Base-by-base conservation (phyloP, 2,888 invertebrate genomes). In the Halictus quadricinctus region DNA sequence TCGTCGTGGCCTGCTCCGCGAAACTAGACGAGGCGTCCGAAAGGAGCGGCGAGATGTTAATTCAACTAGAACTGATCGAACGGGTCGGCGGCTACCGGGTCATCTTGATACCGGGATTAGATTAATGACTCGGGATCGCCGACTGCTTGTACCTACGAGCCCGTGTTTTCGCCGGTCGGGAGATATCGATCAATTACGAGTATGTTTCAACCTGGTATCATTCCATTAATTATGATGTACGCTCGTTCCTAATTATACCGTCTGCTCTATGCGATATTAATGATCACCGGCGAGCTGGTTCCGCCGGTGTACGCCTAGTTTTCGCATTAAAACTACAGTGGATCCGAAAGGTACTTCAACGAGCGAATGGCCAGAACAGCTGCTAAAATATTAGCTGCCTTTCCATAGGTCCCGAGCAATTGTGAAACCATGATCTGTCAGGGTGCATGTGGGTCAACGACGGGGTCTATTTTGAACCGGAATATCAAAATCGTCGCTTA, bases 111-210 rank as follows among this genome's bases (percentile, higher is more conserved):
- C 66, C 13, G 72, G 10, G 48, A 69, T 41, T 54, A 76, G 79
- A 84, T 84, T 84, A 84, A 84, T 84, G 84, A 84, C 84, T 76
- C 1, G 13, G 84, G 58, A 70, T 66, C 74, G 74, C 21, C 48
- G 70, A 72, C 72, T 72, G 84, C 54, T 84, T 78, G 84, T 83
- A 84, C 84, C 72, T 36, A 18, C 66, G 8, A 10, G 70, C 60
- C 72, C 72, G 79, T 72, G 84, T 84, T 84, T 84, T 84, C 84
- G 72, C 79, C 84, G 64, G 66, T 43, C 36, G 48, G 66, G 79
- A 79, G 84, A 76, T 84, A 84, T 84, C 84, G 84, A 84, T 84
- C 84, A 79, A 84, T 84, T 84, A 66, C 79, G 66, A 84, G 84
- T 76, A 76, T 64, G 64, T 79, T 84, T 84, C 79, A 76, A 75